Base-by-base conservation (phyloP, 2,888 invertebrate genomes). In the Drosophila multiciliata region DNA sequence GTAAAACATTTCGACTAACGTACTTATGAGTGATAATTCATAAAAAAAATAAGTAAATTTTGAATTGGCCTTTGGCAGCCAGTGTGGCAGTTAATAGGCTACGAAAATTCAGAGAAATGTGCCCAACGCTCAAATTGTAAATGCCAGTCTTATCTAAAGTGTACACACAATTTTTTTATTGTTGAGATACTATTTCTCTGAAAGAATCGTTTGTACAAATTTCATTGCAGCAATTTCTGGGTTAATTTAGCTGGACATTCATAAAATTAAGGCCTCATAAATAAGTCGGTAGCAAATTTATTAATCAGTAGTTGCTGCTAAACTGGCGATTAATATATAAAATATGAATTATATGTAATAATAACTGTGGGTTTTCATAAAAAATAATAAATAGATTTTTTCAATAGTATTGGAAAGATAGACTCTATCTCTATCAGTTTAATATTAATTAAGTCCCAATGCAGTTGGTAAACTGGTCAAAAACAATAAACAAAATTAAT, bases 401-500 rank as follows among this genome's bases (percentile, higher is more conserved):
- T 9, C 26, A 55, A 12, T 40, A 29, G 40, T 38, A 20, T 20
- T 11, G 0, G 8, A 17, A 11, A n/a, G 23, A 59, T 61, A 61
- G 49, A 3, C 29, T 15, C 4, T 9, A 3, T 45, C 8, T 36
- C 66, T 59, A 66, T 59, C 54, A 35, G 49, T 32, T 36, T 2
- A 50, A 61, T 45, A 45, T 62, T 65, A 40, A 65, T 68, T 62
- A 59, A 42, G 32, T 63, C 45, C n/a, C 3, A 12, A 42, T 6
- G 42, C 40, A 67, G 62, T 50, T 36, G 38, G 45, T 61, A 60
- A 66, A 53, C 58, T 61, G 55, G 2, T 23, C 36, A 17, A 55
- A 60, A 62, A 40, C 76, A 62, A 36, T 17, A 59, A 66, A 65
- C 65, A 71, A 11, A 29, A 77, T 49, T 66, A 72, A 77, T 68